Conservation (phyloP, 2,888 invertebrate genomes). For the Nebria brevicollis region DNA sequence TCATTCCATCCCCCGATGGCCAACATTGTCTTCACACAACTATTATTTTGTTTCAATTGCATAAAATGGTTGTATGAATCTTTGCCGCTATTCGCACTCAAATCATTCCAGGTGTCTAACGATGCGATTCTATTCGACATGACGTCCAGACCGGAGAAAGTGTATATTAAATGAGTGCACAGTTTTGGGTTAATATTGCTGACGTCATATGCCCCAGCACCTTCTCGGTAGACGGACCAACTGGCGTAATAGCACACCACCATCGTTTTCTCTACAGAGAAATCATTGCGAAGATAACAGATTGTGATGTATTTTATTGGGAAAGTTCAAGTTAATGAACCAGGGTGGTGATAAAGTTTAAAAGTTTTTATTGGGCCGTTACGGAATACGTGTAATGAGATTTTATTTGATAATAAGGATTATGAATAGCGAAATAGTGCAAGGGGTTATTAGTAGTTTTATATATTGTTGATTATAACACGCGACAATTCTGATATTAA, state of each 20-base stretch:
- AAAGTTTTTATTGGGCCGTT: not conserved
- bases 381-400: too few relatives aligned
- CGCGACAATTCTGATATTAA: too few relatives aligned
- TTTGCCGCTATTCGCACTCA: conserved; percentile 51
- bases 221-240: conserved; percentile 61
- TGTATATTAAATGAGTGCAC: conserved; percentile 67
- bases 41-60: conserved; percentile 60
- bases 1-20: conserved; percentile 67
- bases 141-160: conserved; percentile 65
- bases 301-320: not conserved
- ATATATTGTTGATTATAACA: too few relatives aligned
- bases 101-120: conserved; percentile 60
- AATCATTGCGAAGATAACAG: not conserved
- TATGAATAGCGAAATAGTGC: too few relatives aligned
- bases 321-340: not conserved
- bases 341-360: not conserved
- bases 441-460: too few relatives aligned
- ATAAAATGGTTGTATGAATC: conserved; percentile 58
- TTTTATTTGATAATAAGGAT: too few relatives aligned
- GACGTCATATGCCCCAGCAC: conserved; percentile 60
- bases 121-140: conserved; percentile 61
- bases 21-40: conserved; percentile 61
- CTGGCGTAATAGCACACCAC: conserved; percentile 65
- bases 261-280: conserved; percentile 48
- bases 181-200: conserved; percentile 63